Conservation (phyloP, 2,888 invertebrate species). For the Philaethria dido region DNA sequence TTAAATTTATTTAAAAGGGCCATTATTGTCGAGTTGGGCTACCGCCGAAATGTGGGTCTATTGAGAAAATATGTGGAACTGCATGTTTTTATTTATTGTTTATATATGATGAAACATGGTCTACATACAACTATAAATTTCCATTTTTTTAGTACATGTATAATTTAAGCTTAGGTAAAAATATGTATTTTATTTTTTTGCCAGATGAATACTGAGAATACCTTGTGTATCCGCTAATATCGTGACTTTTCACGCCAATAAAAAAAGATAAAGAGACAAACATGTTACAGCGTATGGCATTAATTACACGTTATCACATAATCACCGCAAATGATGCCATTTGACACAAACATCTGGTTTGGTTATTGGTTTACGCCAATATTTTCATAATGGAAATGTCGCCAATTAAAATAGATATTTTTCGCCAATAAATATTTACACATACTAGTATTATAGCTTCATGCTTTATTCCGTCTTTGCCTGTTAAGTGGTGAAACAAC, state of each 20-base stretch:
- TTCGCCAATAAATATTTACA: no score
- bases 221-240: no score
- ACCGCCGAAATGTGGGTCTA: neutral
- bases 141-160: no score
- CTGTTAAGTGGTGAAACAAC: no score
- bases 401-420: neutral
- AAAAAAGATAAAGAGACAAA: neutral
- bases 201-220: no score
- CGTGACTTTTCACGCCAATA: no score
- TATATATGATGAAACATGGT: neutral
- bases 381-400: neutral
- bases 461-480: no score
- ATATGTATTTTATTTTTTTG: no score
- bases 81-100: neutral
- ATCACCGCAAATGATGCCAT: conserved; percentile 12
- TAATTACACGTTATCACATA: conserved; percentile 7
- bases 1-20: conserved; percentile 9
- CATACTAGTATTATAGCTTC: no score
- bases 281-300: neutral
- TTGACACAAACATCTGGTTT: neutral
- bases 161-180: no score
- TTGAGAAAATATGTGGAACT: neutral
- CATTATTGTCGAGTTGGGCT: neutral
- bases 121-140: no score
- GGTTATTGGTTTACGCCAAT: conserved; percentile 1